Evolutionary conservation across 92 coral and sea anemone genomes (phyloP).

Genomic region (Actinernus sp.): DNA sequence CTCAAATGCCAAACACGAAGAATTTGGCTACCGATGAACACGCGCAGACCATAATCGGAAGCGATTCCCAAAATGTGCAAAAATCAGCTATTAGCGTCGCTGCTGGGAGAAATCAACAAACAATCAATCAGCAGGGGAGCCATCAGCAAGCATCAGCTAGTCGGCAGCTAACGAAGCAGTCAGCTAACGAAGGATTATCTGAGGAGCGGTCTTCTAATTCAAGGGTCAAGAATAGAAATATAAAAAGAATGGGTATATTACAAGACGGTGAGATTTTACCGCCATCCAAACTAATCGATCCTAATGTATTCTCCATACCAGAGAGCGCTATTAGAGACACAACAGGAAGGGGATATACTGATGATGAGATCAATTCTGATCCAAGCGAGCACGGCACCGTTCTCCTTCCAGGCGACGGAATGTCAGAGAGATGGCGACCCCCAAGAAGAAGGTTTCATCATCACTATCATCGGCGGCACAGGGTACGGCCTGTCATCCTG

Average conservation of each 20-base stretch:
- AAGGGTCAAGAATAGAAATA: slow-evolving; percentile 24
- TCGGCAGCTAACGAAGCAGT: not conserved
- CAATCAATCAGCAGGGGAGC: too few species aligned
- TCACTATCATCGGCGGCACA: not conserved
- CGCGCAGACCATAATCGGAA: too few species aligned
- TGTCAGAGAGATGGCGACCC: slow-evolving; percentile 3
- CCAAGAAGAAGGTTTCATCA: slow-evolving; percentile 7
- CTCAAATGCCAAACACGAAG: not conserved
- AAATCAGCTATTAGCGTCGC: not conserved
- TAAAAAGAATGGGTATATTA: slow-evolving; percentile 15
- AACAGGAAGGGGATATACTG: not conserved
- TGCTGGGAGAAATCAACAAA: too few species aligned
- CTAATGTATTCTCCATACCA: slow-evolving; percentile 48
- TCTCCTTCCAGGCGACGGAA: slow-evolving; percentile 8
- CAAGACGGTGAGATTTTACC: slow-evolving; percentile 24
- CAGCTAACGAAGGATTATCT: too few species aligned
- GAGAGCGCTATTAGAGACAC: slow-evolving; percentile 42
- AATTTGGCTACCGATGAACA: not conserved
- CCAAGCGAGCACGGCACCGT: slow-evolving; percentile 22
- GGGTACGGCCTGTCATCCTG: slow-evolving; percentile 1
- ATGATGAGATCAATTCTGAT: not conserved
- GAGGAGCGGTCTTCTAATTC: slow-evolving; percentile 3
- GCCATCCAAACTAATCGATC: slow-evolving; percentile 16
- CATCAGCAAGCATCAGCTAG: not conserved
- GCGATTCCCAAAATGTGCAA: not conserved